These are phyloP conservation scores for Osmerus mordax DNA, from an alignment of 2,113 vertebrate species.

Conservation along the genomic window DNA sequence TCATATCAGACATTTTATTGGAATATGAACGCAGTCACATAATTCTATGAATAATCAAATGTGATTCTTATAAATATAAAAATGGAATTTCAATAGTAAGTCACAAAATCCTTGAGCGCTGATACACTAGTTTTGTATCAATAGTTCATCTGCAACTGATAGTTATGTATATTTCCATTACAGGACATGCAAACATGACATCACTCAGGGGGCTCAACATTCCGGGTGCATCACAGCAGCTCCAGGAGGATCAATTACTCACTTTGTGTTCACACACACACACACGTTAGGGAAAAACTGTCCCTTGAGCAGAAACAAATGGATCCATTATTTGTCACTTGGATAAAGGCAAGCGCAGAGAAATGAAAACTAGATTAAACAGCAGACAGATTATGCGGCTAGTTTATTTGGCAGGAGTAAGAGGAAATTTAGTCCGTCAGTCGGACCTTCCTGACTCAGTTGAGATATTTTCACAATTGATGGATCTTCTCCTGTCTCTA, in stretches of 20 bases:
- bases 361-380: neutral
- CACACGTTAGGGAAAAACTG: neutral
- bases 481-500: too few relatives aligned
- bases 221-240: neutral
- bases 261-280: neutral
- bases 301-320: neutral
- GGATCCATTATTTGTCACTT: neutral
- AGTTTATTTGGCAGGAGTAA: neutral
- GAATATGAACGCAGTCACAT: too few relatives aligned
- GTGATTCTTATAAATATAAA: too few relatives aligned
- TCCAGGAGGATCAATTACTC: conserved; percentile 6
- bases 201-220: neutral
- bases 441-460: neutral
- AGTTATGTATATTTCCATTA: neutral
- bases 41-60: too few relatives aligned
- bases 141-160: neutral
- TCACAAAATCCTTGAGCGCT: too few relatives aligned
- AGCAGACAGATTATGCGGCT: neutral
- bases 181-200: neutral
- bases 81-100: too few relatives aligned
- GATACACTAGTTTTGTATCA: neutral
- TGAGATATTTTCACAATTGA: too few relatives aligned
- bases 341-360: neutral
- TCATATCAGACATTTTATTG: too few relatives aligned
- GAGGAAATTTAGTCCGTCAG: too few relatives aligned